A percentile compares a stretch with the other conserved stretches of the same genome.
These are phyloP conservation scores for Germaria angustata DNA, from an alignment of 2,888 invertebrate genomes.

Conservation along the genomic window DNA sequence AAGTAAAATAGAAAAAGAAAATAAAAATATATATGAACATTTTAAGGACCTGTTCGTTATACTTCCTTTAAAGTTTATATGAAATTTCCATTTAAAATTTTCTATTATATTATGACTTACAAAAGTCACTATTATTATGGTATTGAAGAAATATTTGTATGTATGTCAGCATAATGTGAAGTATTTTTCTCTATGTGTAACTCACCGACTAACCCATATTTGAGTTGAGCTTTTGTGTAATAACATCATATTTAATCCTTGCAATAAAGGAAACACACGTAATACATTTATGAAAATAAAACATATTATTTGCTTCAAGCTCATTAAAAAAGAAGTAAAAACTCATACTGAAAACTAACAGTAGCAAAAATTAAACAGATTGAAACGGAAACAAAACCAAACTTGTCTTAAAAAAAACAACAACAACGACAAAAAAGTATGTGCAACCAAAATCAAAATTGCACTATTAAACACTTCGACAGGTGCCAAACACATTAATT, in stretches of 20 bases:
- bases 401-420: slow-evolving; percentile 7
- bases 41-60: too few relatives aligned
- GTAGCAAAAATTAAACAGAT: neutral
- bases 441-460: neutral
- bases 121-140: too few relatives aligned
- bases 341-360: too few relatives aligned
- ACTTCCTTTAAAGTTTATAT: too few relatives aligned
- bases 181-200: slow-evolving; percentile 19
- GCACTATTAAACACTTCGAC: neutral
- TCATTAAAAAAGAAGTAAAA: neutral
- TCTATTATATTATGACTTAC: too few relatives aligned
- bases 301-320: slow-evolving; percentile 18
- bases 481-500: slow-evolving; percentile 5
- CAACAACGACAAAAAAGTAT: neutral
- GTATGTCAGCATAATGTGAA: too few relatives aligned
- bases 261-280: slow-evolving; percentile 23
- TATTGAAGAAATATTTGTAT: too few relatives aligned
- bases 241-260: slow-evolving; percentile 28
- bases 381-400: slow-evolving; percentile 6
- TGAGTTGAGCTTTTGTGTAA: slow-evolving; percentile 17
- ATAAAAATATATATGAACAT: too few relatives aligned
- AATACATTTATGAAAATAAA: neutral
- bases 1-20: too few relatives aligned
- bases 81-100: too few relatives aligned
- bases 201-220: slow-evolving; percentile 26